Evolutionary conservation across 2,888 invertebrate species (phyloP), one percentile per base, ranked within the genome.

Genomic region (Eumacrocentrus americanus): DNA sequence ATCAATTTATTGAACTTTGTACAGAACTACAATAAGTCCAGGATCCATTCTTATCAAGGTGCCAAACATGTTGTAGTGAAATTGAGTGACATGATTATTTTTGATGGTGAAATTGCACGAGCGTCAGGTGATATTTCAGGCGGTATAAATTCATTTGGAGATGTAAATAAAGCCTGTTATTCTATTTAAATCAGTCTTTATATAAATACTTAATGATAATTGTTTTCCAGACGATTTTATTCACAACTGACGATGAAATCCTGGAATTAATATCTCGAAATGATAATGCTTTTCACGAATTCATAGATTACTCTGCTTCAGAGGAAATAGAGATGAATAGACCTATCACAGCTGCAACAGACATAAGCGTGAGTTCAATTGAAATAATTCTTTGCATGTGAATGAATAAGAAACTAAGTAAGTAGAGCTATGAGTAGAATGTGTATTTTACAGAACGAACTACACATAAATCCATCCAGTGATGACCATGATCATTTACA

Each of bases 1-100:
- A 44, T 44, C 2, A 22, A 44, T 12, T 46, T 1, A 50, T n/a
- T 37, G n/a, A n/a, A 3, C 3, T 20, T 60, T 69, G 80, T 82
- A 25, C 81, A 93, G 93, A 94, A 94, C 79, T 94, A 94, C 80
- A 93, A 93, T 80, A 93, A 93, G 80, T 93, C 93, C 0, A 84
- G 94, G 62, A 92, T 93, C 68, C 90, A 94, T 80, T 91, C 92
- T 0, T 87, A 88, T 59, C 85, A 92, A 61, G 94, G 94, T 47
- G 90, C 88, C 4, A 87, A 87, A 69, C 84, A 91, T 70, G 82
- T 92, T 9, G 85, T 88, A 62, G 88, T 94, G 23, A 84, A 83
- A 62, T 77, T 93, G 58, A 91, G 93, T 76, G 87, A 86, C 12
- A 79, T 79, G 48, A 77, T 85, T 25, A 89, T 94, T 74, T 94